Evolutionary conservation across 2,113 vertebrate species (phyloP).

Genomic region (Ahaetulla prasina): DNA sequence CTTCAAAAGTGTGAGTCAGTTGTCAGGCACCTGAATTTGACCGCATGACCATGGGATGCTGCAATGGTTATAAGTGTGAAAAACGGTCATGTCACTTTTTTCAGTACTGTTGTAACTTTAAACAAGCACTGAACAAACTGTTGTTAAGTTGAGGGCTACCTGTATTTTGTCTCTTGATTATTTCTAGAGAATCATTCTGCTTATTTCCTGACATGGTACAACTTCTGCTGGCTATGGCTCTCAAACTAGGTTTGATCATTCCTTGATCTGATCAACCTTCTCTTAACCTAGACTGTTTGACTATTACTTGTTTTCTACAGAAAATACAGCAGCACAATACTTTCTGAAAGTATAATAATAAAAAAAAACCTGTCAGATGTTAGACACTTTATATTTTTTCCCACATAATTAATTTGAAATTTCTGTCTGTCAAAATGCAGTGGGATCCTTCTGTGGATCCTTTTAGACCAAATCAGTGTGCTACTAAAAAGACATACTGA

Average conservation of each 20-base stretch:
- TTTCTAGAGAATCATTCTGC: neutral
- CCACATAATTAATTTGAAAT: neutral
- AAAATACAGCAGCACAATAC: neutral
- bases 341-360: neutral
- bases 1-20: neutral
- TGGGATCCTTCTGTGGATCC: neutral
- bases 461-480: neutral
- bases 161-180: neutral
- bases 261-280: neutral
- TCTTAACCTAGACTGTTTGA: neutral
- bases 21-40: neutral
- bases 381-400: slow-evolving; percentile 4
- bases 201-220: neutral
- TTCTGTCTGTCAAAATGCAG: neutral
- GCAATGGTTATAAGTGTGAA: neutral
- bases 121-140: neutral
- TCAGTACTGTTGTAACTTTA: neutral
- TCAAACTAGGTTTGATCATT: neutral
- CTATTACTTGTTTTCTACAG: neutral
- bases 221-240: neutral
- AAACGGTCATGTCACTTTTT: neutral
- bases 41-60: neutral
- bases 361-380: neutral
- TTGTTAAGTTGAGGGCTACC: neutral
- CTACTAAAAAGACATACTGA: neutral